These are phyloP conservation scores for Rotaria socialis DNA, from an alignment of 2,888 invertebrate species.

Conservation along the genomic window DNA sequence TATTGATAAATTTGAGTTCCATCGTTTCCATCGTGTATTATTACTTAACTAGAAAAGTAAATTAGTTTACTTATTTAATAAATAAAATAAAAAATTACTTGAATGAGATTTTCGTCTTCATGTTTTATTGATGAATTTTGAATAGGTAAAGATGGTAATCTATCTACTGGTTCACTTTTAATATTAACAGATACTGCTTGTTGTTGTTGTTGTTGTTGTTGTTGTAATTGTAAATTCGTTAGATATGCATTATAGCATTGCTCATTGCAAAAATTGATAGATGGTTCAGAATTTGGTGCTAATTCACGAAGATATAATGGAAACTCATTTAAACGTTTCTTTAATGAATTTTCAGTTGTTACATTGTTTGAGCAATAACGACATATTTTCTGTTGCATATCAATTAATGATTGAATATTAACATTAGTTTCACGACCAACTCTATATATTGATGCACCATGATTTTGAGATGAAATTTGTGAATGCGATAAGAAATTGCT, in stretches of 20 bases:
- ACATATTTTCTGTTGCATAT: conserved; percentile 82
- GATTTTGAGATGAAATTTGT: background rate
- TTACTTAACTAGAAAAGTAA: conserved; percentile 51
- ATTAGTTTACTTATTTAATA: background rate
- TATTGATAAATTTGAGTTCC: conserved; percentile 58
- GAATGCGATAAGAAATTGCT: background rate
- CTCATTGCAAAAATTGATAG: background rate
- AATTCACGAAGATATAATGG: background rate
- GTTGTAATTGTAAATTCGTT: background rate
- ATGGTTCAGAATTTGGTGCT: background rate
- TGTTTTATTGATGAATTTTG: conserved; percentile 46
- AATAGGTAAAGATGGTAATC: no score
- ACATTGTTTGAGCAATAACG: conserved; percentile 72
- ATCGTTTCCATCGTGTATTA: conserved; percentile 68
- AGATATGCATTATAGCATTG: background rate
- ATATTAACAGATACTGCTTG: background rate
- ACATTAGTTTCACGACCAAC: conserved; percentile 62
- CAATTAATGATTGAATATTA: conserved; percentile 82
- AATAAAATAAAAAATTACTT: background rate
- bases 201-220: background rate
- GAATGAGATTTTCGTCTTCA: conserved; percentile 46
- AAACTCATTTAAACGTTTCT: background rate
- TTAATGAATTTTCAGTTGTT: background rate
- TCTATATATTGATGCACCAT: background rate
- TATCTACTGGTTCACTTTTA: background rate